Evolutionary conservation across 2,888 invertebrate species (phyloP).

Genomic region (Phaonia tiefii): DNA sequence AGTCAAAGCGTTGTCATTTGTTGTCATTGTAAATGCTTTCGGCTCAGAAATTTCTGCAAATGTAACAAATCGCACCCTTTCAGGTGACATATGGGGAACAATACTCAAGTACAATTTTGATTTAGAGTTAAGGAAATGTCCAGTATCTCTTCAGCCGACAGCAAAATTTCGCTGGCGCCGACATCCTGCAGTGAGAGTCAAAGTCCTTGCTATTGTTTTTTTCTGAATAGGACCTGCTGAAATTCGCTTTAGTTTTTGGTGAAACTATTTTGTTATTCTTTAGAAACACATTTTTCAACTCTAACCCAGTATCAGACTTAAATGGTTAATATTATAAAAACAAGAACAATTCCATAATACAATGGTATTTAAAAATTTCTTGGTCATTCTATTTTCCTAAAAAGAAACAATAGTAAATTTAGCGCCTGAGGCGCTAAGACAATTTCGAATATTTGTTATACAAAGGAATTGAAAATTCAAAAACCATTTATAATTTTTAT

Average conservation of each 20-base stretch:
- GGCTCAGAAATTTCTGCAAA: neutral
- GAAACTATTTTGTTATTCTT: neutral
- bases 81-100: conserved; percentile 18
- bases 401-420: conserved; percentile 22
- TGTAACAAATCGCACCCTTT: conserved; percentile 33
- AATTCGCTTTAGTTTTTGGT: neutral
- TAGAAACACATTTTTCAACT: neutral
- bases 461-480: neutral
- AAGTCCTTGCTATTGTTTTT: conserved; percentile 27
- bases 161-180: conserved; percentile 72
- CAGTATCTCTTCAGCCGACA: conserved; percentile 36
- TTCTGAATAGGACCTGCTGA: conserved; percentile 7
- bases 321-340: too few species aligned
- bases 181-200: conserved; percentile 69
- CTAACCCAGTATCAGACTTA: too few species aligned
- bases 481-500: conserved; percentile 10
- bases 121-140: neutral
- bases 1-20: neutral
- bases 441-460: neutral
- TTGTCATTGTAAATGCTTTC: too few species aligned
- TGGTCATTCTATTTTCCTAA: neutral
- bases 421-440: conserved; percentile 4
- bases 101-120: neutral
- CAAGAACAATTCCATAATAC: neutral
- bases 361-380: conserved; percentile 19